phyloP scores from a whole-genome alignment of 2,888 invertebrate species.

The Spilarctia lutea region DNA sequence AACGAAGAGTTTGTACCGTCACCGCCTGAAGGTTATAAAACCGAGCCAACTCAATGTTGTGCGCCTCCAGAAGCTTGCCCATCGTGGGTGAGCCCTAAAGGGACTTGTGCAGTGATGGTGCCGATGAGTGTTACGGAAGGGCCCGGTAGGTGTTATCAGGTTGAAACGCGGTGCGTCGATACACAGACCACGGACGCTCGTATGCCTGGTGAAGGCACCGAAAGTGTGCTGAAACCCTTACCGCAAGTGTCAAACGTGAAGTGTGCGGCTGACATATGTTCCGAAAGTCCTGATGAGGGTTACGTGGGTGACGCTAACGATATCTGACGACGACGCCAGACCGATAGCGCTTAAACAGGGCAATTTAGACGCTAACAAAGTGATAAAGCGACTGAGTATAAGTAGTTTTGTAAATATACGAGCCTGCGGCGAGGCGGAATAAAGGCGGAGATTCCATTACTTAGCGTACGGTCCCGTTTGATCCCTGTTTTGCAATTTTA shows the following conservation, averaged over 20 bases:
- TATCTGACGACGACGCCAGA: conserved; percentile 88
- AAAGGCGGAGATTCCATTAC: conserved; percentile 47
- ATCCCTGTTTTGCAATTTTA: conserved; percentile 66
- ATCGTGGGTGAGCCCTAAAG: conserved; percentile 82
- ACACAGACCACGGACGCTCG: conserved; percentile 87
- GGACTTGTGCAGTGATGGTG: conserved; percentile 84
- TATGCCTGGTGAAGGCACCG: conserved; percentile 75
- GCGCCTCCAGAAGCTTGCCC: conserved; percentile 77
- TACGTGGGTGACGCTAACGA: conserved; percentile 94
- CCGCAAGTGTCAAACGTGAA: conserved; percentile 82
- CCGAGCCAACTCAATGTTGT: conserved; percentile 84
- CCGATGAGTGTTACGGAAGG: conserved; percentile 79
- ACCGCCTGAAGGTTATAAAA: conserved; percentile 90
- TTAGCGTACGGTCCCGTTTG: conserved; percentile 49
- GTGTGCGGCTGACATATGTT: conserved; percentile 85
- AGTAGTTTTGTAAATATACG: conserved; percentile 73
- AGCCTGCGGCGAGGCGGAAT: conserved; percentile 46
- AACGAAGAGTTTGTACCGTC: conserved; percentile 89
- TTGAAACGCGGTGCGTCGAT: conserved; percentile 87
- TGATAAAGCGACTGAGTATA: conserved; percentile 86
- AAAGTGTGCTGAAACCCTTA: conserved; percentile 75
- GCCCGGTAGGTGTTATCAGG: conserved; percentile 82
- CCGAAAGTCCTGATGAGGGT: conserved; percentile 95
- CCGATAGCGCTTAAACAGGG: conserved; percentile 79
- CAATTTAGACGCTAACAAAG: conserved; percentile 80